Base-by-base conservation (phyloP, 2,888 invertebrate genomes). In the Prosapia bicincta region DNA sequence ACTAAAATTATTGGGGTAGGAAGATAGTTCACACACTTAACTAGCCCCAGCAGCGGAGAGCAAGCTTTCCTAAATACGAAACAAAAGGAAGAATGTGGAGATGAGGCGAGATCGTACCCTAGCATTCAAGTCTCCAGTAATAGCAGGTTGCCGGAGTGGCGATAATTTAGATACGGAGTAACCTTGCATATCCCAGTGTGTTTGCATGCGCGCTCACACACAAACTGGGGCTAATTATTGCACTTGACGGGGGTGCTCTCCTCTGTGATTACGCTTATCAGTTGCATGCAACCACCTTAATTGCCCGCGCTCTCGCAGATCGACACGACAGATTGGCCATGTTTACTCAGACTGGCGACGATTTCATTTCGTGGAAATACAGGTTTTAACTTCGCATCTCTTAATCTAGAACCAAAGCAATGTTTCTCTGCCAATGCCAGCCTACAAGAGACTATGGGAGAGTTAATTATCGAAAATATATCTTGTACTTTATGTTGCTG, bases 221-320 rank as follows among this genome's bases (percentile, higher is more conserved):
- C 54, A 54, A 54, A 54, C 54, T 54, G 54, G 54, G 54, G 54
- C 54, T 54, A 54, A 54, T 54, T 54, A 54, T 54, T 54, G 38
- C 20, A 20, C 54, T 54, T 54, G 54, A 54, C 54, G 54, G 54
- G 54, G 54, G 54, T 54, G 54, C 15, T 38, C 38, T 38, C 15
- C 38, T 38, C 38, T 38, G 38, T 38, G 38, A 54, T 54, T 54
- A 54, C 20, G n/a, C 54, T 54, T 54, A 54, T 54, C 54, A 54
- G 54, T 54, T 54, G 54, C 54, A 54, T 54, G 54, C 54, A 54
- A 54, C 54, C 54, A 54, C 54, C 54, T 54, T 54, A 54, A 54
- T 54, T 54, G 54, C 54, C 54, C 54, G 54, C 54, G 54, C 20
- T 54, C 54, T 54, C n/a, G 54, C 20, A 54, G 54, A 54, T 54